Evolutionary conservation across 2,113 vertebrate genomes (phyloP).

Genomic region (Cyprinodon variegatus): DNA sequence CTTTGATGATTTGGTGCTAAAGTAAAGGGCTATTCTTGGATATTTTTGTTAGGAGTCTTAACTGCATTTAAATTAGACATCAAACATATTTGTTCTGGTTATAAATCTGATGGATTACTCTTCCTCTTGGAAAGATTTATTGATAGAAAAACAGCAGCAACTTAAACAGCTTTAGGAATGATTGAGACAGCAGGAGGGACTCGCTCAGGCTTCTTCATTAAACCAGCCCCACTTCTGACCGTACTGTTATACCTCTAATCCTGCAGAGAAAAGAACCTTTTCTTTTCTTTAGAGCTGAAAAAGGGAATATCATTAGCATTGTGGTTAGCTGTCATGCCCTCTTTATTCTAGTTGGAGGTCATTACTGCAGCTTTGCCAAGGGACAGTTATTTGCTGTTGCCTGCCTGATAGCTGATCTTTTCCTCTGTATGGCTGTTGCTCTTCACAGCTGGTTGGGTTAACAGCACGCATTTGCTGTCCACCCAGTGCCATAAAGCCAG

Average conservation of each 20-base stretch:
- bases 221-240: too few species aligned
- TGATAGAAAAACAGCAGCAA: too few species aligned
- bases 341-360: conserved; percentile 20
- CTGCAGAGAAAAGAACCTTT: neutral
- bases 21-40: neutral
- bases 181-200: too few species aligned
- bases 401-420: neutral
- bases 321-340: neutral
- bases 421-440: conserved; percentile 6
- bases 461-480: neutral
- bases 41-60: neutral
- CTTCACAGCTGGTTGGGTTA: conserved; percentile 12
- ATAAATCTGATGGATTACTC: too few species aligned
- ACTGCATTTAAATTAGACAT: neutral
- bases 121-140: too few species aligned
- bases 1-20: neutral
- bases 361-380: conserved; percentile 12
- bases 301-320: conserved; percentile 12
- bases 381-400: conserved; percentile 10
- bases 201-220: too few species aligned
- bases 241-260: neutral
- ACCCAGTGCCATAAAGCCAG: neutral
- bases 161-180: too few species aligned
- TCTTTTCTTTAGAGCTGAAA: neutral
- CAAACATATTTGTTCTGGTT: too few species aligned